Base-by-base conservation (phyloP, 2,888 invertebrate species). In the Acheta domesticus region DNA sequence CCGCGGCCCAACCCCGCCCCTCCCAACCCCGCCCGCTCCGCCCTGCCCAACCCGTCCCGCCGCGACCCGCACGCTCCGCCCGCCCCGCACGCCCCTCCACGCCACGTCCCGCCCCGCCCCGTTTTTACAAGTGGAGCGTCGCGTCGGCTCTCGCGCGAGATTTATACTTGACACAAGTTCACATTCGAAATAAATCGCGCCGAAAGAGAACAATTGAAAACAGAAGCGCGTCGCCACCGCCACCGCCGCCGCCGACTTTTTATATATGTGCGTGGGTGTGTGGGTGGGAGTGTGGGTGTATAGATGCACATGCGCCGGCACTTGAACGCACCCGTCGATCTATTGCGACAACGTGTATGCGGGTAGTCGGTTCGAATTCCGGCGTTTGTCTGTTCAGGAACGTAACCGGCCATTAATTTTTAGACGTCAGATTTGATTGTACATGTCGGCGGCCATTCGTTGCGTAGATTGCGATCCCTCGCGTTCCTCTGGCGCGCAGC, bases 371-470 rank as follows among this genome's bases (percentile, higher is more conserved):
- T 19, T 62, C 62, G 62, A 62, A 36, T 36, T 36, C 36, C 36
- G 36, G 36, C 36, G 36, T 36, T 36, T 36, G 36, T 36, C 36
- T 36, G 36, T 5, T 36, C 36, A 36, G 62, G 62, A 62, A n/a
- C n/a, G 62, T 62, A 62, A 62, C 62, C n/a, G 62, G 62, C 62
- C 62, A 62, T 62, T 62, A 62, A 62, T 62, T 62, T 62, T 62
- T 62, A 62, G 62, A 62, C 62, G 62, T 62, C 62, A 62, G 62
- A 62, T 62, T 62, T 62, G 62, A 62, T 62, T 62, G 62, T 62
- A n/a, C 62, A 62, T 62, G 62, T 62, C 8, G 62, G 62, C 4
- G n/a, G 62, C 62, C 62, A 62, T 62, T 62, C 11, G 12, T 62
- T n/a, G 16, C 62, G 62, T 62, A 62, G 62, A 62, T 62, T 14